These are phyloP conservation scores for Cochlearius cochlearius DNA, from an alignment of 2,113 vertebrate species.

Conservation along the genomic window DNA sequence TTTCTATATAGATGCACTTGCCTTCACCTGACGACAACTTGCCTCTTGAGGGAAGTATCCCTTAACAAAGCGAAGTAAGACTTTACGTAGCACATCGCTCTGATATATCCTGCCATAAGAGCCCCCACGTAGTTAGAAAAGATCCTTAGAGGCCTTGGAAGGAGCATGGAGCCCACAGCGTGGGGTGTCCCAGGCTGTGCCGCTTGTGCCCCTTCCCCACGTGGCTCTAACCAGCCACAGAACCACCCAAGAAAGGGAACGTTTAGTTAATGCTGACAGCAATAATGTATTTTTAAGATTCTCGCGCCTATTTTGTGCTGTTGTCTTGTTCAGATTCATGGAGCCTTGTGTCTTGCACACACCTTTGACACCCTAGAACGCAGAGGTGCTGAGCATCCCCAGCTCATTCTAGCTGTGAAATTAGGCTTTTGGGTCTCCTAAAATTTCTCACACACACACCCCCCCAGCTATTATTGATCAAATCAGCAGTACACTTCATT, in stretches of 20 bases:
- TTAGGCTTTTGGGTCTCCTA: not conserved
- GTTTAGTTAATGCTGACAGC: not conserved
- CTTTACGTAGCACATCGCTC: not conserved
- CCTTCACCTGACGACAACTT: not conserved
- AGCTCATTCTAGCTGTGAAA: not conserved
- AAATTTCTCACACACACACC: not conserved
- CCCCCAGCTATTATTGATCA: not conserved
- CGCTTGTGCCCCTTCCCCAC: rapidly evolving
- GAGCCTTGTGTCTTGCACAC: not conserved
- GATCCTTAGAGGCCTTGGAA: not conserved
- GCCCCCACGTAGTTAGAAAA: not conserved
- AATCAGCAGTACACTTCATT: not conserved
- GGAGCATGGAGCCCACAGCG: rapidly evolving
- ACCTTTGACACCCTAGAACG: not conserved
- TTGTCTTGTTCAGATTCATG: not conserved
- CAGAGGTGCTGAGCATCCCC: not conserved
- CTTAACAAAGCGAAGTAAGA: not conserved
- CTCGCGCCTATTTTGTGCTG: not conserved
- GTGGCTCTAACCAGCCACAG: not conserved
- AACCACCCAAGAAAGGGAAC: not conserved
- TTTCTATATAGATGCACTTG: not conserved
- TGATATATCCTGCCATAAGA: not conserved
- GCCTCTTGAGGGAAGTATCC: not conserved
- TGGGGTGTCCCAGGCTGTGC: not conserved
- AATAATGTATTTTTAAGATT: not conserved